phyloP scores from a whole-genome alignment of 2,113 vertebrate genomes.

The Cettia cetti region DNA sequence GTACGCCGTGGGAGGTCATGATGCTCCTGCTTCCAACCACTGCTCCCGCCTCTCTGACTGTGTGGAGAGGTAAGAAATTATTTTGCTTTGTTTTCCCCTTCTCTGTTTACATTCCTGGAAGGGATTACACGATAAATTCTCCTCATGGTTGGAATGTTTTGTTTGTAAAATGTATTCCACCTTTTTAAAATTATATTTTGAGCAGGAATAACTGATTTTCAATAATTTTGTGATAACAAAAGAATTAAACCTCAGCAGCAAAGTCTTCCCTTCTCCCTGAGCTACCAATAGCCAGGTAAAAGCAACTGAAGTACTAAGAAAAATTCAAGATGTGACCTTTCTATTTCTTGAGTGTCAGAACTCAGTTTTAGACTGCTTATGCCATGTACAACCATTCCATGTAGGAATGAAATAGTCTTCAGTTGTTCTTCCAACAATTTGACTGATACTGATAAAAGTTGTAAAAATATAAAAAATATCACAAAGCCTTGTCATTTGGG shows the following conservation, averaged over 20 bases:
- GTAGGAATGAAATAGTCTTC: not conserved
- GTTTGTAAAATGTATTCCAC: not conserved
- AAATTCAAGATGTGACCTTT: fast-evolving
- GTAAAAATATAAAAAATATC: not conserved
- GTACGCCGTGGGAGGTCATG: conserved; percentile 92
- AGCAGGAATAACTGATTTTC: not conserved
- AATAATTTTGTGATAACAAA: not conserved
- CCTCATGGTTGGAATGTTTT: not conserved
- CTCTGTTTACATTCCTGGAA: not conserved
- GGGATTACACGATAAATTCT: not conserved
- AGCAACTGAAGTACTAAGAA: not conserved
- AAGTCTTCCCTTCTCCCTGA: not conserved
- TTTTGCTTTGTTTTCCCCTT: not conserved
- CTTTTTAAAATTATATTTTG: not conserved
- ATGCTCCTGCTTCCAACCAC: conserved; percentile 93
- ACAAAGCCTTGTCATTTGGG: not conserved
- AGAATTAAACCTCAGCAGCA: not conserved
- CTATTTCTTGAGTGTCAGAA: not conserved
- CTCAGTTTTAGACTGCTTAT: not conserved
- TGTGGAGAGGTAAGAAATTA: conserved; percentile 83
- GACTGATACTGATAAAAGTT: not conserved
- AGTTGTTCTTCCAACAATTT: not conserved
- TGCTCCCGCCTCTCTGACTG: conserved; percentile 86
- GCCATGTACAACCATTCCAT: not conserved
- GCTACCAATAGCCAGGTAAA: not conserved